Conservation (phyloP, 1,140 invertebrate species). For the Bursaphelenchus mucronatus region DNA sequence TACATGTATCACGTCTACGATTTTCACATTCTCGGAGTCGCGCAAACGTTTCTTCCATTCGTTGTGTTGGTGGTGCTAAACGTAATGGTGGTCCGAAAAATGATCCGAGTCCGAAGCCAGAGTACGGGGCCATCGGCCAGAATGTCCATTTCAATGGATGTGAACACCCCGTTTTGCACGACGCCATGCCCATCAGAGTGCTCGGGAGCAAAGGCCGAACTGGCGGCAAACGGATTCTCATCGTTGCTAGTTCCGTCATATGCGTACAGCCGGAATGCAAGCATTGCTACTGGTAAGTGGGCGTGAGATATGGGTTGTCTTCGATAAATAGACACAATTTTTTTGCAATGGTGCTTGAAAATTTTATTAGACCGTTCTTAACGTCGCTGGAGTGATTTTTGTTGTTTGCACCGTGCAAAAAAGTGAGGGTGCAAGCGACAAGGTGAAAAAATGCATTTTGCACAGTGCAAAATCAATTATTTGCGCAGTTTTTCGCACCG, state of each 20-base stretch:
- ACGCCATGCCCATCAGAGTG: background rate
- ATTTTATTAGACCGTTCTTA: no score
- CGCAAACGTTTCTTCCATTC: slow-evolving; percentile 48
- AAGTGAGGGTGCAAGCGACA: no score
- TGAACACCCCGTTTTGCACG: background rate
- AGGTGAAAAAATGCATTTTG: no score
- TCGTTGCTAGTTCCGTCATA: slow-evolving; percentile 3
- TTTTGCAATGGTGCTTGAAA: no score
- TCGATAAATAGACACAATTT: no score
- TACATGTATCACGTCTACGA: slow-evolving; percentile 33
- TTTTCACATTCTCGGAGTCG: slow-evolving; percentile 41
- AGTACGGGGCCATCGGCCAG: background rate
- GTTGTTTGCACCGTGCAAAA: no score
- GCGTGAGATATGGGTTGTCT: no score
- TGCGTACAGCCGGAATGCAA: slow-evolving; percentile 3
- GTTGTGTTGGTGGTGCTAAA: slow-evolving; percentile 45
- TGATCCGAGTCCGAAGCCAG: slow-evolving; percentile 11
- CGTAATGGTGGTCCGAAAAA: slow-evolving; percentile 25
- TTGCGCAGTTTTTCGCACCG: no score
- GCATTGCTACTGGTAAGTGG: background rate
- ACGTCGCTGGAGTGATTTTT: no score
- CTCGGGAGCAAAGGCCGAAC: slow-evolving; percentile 13
- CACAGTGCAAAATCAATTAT: no score
- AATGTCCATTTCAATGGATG: slow-evolving; percentile 10
- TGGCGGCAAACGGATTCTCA: slow-evolving; percentile 16